Conservation (phyloP, 2,888 invertebrate species). For the Amblyjoppa proteus region DNA sequence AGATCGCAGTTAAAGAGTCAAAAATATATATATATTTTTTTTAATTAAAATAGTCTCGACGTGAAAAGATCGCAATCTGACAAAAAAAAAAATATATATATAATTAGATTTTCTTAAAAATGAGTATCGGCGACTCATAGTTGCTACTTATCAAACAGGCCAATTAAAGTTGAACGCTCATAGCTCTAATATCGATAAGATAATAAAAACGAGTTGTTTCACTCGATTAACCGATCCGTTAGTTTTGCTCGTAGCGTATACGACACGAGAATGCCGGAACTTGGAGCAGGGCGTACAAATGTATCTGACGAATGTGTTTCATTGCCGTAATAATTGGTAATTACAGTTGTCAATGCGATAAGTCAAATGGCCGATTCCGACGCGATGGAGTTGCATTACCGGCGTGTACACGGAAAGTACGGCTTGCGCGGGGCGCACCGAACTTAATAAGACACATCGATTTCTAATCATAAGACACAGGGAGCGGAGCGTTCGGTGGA, state of each 20-base stretch:
- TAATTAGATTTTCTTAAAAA: not conserved
- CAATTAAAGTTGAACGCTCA: not conserved
- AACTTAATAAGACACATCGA: constrained; percentile 57
- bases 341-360: constrained; percentile 48
- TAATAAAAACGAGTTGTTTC: not conserved
- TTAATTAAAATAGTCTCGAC: too few species aligned
- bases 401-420: constrained; percentile 2
- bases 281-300: not conserved
- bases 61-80: not conserved
- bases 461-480: constrained; percentile 56
- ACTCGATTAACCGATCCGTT: not conserved
- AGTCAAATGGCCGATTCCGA: not conserved
- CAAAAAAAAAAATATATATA: too few species aligned
- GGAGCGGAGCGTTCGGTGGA: not conserved
- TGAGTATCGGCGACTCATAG: not conserved
- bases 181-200: not conserved
- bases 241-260: not conserved
- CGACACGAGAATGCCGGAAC: not conserved
- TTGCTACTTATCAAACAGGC: not conserved
- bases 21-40: not conserved
- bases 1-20: not conserved
- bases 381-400: constrained; percentile 34
- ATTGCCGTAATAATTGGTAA: constrained; percentile 52
- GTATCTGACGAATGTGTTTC: constrained; percentile 32
- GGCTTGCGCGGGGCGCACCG: not conserved